Conservation (phyloP, 2,888 invertebrate species). For the Thalpophila matura region DNA sequence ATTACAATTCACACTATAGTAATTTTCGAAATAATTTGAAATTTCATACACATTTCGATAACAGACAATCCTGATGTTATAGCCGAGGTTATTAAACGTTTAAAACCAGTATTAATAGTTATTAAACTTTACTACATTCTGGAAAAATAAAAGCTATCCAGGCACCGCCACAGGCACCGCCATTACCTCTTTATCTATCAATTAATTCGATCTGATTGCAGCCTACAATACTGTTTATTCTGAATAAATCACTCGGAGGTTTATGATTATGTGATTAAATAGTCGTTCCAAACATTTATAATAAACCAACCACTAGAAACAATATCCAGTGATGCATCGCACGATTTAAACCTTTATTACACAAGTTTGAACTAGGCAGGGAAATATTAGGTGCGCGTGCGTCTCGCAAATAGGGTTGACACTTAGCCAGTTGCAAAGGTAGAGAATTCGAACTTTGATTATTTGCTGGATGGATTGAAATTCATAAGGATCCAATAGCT, state of each 20-base stretch:
- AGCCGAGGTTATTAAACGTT: neutral
- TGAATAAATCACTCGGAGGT: conserved; percentile 20
- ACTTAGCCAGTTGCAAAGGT: neutral
- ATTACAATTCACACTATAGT: neutral
- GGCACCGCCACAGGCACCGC: conserved; percentile 1
- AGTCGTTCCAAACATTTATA: conserved; percentile 14
- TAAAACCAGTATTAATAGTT: neutral
- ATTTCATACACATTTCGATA: neutral
- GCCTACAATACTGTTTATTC: conserved; percentile 10
- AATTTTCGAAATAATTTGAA: conserved; percentile 12
- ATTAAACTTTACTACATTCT: neutral
- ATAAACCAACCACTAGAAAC: conserved; percentile 30
- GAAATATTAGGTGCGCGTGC: conserved; percentile 47
- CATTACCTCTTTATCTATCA: conserved; percentile 9
- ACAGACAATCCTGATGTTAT: neutral
- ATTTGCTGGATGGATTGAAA: neutral
- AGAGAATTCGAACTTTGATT: neutral
- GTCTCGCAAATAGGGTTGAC: conserved; percentile 27
- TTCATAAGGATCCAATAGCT: no score
- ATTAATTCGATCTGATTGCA: conserved; percentile 20
- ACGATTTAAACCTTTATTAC: conserved; percentile 43
- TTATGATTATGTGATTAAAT: conserved; percentile 33
- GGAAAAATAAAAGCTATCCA: neutral
- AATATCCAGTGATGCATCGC: conserved; percentile 21
- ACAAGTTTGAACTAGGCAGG: conserved; percentile 33